phyloP scores from a whole-genome alignment of 2,888 invertebrate species.

The Synanthedon andrenaeformis region DNA sequence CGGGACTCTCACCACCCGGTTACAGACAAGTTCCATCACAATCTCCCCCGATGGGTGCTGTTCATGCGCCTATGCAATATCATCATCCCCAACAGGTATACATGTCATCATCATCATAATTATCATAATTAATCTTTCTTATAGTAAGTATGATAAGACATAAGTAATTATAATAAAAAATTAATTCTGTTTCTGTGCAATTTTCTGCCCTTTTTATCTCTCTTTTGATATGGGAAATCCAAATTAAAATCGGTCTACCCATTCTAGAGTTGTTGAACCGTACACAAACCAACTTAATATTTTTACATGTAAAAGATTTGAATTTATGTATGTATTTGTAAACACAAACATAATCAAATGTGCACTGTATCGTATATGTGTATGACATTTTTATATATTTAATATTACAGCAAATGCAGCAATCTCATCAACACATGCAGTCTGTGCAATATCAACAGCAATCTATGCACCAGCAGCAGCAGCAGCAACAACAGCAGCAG shows the following conservation, averaged over 20 bases:
- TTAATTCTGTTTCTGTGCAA: too few species aligned
- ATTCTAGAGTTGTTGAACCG: too few species aligned
- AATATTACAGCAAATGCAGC: constrained; percentile 33
- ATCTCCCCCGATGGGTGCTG: constrained; percentile 60
- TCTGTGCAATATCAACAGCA: constrained; percentile 33
- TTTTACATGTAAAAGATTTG: too few species aligned
- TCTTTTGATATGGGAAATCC: too few species aligned
- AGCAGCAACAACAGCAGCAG: constrained; percentile 33
- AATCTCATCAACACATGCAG: constrained; percentile 45
- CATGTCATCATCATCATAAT: background rate
- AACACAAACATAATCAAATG: too few species aligned
- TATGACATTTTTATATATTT: background rate
- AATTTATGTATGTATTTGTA: too few species aligned
- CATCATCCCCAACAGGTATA: constrained; percentile 60
- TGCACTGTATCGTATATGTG: too few species aligned
- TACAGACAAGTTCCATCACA: constrained; percentile 62
- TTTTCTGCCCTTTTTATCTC: too few species aligned
- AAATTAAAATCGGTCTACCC: too few species aligned
- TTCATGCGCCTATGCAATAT: constrained; percentile 61
- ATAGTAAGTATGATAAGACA: too few species aligned
- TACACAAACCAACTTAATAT: too few species aligned
- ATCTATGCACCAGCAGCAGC: constrained; percentile 34
- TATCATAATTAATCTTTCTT: background rate
- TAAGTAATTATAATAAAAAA: background rate
- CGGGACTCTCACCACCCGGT: constrained; percentile 69